These are phyloP conservation scores for Hormiphora californensis DNA, from an alignment of 37 sponge, comb jelly and placozoan species.

Conservation along the genomic window DNA sequence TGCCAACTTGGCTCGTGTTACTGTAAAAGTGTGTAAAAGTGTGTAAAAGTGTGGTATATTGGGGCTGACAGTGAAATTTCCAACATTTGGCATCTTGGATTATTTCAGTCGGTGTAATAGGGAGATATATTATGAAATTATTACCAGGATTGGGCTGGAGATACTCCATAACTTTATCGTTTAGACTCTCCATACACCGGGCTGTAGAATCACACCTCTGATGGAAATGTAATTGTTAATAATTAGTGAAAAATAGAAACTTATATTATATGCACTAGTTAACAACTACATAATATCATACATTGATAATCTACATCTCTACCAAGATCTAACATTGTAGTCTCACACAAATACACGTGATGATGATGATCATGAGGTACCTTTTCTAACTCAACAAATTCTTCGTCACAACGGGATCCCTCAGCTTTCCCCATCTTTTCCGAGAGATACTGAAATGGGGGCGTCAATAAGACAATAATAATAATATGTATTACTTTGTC, in stretches of 20 bases:
- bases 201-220: slow-evolving; percentile 71
- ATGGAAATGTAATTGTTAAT: neutral
- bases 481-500: neutral
- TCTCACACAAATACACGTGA: no score
- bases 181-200: slow-evolving; percentile 55
- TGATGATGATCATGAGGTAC: no score
- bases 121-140: neutral
- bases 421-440: slow-evolving; percentile 90
- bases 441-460: slow-evolving; percentile 67
- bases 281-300: no score
- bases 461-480: neutral
- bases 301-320: no score
- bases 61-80: no score
- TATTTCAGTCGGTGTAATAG: neutral
- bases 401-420: slow-evolving; percentile 62
- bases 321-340: no score
- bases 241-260: neutral
- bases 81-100: no score
- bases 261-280: no score
- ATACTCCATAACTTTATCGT: slow-evolving; percentile 74
- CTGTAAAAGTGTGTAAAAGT: neutral
- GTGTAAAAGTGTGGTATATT: no score
- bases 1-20: slow-evolving; percentile 59
- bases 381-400: slow-evolving; percentile 77
- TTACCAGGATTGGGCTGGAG: slow-evolving; percentile 86